A percentile compares a stretch with the other conserved stretches of the same genome.
phyloP scores from a whole-genome alignment of 2,888 invertebrate genomes.

The Calameuta idolon region DNA sequence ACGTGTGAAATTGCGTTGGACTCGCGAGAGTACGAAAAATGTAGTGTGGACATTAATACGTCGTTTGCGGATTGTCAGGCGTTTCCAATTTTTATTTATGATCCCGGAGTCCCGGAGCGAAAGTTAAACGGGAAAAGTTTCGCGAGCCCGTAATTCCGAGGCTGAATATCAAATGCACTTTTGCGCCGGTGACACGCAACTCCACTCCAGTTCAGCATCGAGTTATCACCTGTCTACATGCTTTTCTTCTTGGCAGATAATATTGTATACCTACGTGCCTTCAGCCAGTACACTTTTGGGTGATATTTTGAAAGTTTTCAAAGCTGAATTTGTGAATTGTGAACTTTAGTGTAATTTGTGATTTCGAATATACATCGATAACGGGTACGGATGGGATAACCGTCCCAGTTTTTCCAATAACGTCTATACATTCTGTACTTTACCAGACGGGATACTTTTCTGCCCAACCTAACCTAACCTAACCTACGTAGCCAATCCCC shows the following conservation, averaged over 20 bases:
- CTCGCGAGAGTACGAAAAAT: constrained; percentile 14
- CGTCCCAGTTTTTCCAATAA: background rate
- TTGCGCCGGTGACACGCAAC: background rate
- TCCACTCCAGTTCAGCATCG: background rate
- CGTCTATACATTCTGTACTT: background rate
- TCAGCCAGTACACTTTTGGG: background rate
- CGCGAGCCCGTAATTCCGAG: constrained; percentile 5
- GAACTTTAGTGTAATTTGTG: background rate
- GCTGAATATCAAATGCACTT: constrained; percentile 29
- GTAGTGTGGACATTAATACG: constrained; percentile 16
- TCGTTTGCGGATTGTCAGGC: constrained; percentile 25
- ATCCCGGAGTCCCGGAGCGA: constrained; percentile 14
- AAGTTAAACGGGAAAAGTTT: constrained; percentile 39
- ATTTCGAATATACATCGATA: background rate
- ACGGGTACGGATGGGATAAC: background rate
- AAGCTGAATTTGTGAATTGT: background rate
- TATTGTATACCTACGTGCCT: background rate
- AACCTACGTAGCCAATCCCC: background rate
- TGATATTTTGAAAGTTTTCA: background rate
- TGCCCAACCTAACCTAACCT: background rate
- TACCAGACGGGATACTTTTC: background rate
- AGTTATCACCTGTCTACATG: background rate
- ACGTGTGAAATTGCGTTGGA: background rate
- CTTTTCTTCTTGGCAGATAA: background rate
- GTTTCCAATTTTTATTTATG: constrained; percentile 39